Conservation (phyloP, 2,113 vertebrate genomes). For the Naja naja region DNA sequence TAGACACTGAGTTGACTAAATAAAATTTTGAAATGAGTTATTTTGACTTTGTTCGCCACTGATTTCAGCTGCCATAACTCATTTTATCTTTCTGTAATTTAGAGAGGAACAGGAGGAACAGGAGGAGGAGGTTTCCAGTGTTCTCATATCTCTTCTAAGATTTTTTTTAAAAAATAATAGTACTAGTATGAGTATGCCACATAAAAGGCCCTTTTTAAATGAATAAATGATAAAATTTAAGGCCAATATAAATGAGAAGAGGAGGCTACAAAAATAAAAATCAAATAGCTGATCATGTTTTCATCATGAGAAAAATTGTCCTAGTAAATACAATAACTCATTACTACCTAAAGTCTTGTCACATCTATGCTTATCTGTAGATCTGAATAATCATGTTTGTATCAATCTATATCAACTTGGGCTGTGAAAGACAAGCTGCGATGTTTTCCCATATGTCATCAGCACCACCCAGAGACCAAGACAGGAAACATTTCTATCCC, state of each 20-base stretch:
- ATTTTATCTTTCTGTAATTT: neutral
- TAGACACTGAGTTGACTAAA: neutral
- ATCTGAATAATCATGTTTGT: conserved; percentile 62
- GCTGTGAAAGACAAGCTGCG: conserved; percentile 39
- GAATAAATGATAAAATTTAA: conserved; percentile 13
- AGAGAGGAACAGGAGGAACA: neutral
- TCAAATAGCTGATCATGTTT: conserved; percentile 47
- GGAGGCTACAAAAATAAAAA: conserved; percentile 37
- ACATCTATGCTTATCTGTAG: conserved; percentile 58
- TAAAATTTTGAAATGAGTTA: neutral
- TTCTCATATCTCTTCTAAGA: neutral
- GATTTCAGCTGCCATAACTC: rapidly evolving
- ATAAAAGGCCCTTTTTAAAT: neutral
- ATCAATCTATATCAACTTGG: conserved; percentile 44
- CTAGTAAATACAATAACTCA: conserved; percentile 43
- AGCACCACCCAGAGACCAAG: conserved; percentile 66
- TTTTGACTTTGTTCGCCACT: neutral
- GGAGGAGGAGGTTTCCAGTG: neutral
- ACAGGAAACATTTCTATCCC: conserved; percentile 38
- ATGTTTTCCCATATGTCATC: conserved; percentile 50
- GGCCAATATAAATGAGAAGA: conserved; percentile 20
- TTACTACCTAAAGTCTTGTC: conserved; percentile 56
- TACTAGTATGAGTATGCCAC: neutral
- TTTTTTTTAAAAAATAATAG: neutral
- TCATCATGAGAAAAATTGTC: conserved; percentile 43